These are phyloP conservation scores for Oncorhynchus masou DNA, from an alignment of 2,113 vertebrate genomes.

Conservation along the genomic window DNA sequence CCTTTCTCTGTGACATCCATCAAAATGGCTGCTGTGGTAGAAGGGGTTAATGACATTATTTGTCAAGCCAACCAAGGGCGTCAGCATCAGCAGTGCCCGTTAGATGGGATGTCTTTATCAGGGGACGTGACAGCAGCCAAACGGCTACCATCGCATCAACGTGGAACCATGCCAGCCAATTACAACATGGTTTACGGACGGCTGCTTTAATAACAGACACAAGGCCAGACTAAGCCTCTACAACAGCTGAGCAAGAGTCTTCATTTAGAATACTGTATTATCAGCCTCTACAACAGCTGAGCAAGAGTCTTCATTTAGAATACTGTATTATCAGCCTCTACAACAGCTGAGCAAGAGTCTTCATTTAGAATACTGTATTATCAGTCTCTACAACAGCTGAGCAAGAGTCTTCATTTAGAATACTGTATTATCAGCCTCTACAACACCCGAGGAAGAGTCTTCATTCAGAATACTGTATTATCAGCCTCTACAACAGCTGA, in stretches of 20 bases:
- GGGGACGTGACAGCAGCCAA: slow-evolving; percentile 69
- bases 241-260: neutral
- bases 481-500: too few relatives aligned
- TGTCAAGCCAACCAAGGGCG: slow-evolving; percentile 70
- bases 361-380: too few relatives aligned
- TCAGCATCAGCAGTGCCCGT: slow-evolving; percentile 57
- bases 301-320: neutral
- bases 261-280: too few relatives aligned
- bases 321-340: too few relatives aligned
- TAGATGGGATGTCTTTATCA: slow-evolving; percentile 75
- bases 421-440: too few relatives aligned
- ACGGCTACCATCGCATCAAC: slow-evolving; percentile 47
- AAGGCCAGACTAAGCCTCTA: slow-evolving; percentile 6
- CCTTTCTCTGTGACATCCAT: slow-evolving; percentile 63
- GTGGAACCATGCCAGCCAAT: slow-evolving; percentile 69
- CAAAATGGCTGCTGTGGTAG: slow-evolving; percentile 69
- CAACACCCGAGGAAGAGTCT: too few relatives aligned
- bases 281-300: neutral
- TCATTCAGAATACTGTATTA: too few relatives aligned
- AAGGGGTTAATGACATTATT: slow-evolving; percentile 74
- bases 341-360: too few relatives aligned
- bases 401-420: too few relatives aligned
- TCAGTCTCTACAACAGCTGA: too few relatives aligned
- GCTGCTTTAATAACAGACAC: slow-evolving; percentile 38
- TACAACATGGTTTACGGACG: slow-evolving; percentile 57